These are phyloP conservation scores for Mylabris phalerata DNA, from an alignment of 1,140 invertebrate genomes.

Conservation along the genomic window DNA sequence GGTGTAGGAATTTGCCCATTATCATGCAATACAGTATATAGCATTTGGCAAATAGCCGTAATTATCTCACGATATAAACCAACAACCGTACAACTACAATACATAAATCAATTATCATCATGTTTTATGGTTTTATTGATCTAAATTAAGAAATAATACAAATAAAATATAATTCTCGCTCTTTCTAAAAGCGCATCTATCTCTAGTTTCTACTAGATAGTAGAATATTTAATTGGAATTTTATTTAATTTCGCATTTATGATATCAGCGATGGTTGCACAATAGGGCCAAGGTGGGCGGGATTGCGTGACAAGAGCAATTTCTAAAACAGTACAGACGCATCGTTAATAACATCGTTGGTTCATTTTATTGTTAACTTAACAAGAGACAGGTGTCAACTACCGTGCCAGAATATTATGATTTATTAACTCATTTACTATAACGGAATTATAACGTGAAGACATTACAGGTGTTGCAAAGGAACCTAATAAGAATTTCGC, in stretches of 20 bases:
- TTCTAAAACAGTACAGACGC: conserved; percentile 14
- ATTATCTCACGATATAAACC: conserved; percentile 17
- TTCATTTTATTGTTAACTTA: conserved; percentile 15
- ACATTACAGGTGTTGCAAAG: too few relatives aligned
- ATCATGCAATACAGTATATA: conserved; percentile 13
- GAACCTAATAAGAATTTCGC: too few relatives aligned
- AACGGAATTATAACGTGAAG: conserved; percentile 2
- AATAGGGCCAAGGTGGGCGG: conserved; percentile 2
- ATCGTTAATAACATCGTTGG: conserved; percentile 13
- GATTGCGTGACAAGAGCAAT: conserved; percentile 14
- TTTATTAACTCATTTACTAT: conserved; percentile 13
- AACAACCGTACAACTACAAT: background rate
- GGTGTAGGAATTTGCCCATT: conserved; percentile 15
- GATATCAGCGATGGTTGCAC: background rate
- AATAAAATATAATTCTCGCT: background rate
- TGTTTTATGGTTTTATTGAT: background rate
- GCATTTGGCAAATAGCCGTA: conserved; percentile 17
- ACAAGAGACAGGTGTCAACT: conserved; percentile 18
- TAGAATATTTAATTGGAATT: background rate
- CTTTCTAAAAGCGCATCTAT: background rate
- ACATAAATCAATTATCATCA: background rate
- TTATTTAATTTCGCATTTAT: background rate
- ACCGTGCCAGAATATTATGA: conserved; percentile 14
- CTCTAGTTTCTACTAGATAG: background rate
- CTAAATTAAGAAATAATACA: background rate